Percentiles rank a stretch among this genome's conserved stretches.
Evolutionary conservation across 1,140 invertebrate species (phyloP).

Genomic region (Eriosoma lanigerum): DNA sequence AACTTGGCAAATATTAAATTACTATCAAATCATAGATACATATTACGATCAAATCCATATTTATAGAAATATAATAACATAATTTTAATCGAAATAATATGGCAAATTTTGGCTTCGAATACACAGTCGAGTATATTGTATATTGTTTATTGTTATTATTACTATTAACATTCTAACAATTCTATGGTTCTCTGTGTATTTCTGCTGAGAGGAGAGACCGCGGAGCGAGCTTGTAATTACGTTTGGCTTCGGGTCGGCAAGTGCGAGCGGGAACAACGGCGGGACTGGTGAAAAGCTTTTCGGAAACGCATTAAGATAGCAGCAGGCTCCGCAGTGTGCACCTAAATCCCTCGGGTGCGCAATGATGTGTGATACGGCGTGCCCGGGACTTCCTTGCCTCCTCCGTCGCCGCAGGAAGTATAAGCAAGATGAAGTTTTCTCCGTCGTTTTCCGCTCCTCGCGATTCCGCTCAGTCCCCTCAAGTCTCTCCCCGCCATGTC

Average conservation of each 20-base stretch:
- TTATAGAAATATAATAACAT: no score
- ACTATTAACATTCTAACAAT: neutral
- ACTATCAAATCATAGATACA: no score
- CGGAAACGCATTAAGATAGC: constrained; percentile 51
- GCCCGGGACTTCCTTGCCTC: neutral
- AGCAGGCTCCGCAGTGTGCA: neutral
- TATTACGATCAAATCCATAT: no score
- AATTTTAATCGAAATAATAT: no score
- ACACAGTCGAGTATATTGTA: no score
- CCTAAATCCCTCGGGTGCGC: constrained; percentile 47
- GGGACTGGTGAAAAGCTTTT: constrained; percentile 41
- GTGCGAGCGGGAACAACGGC: neutral
- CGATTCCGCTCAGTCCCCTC: neutral
- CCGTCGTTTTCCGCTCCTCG: neutral
- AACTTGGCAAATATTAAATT: no score
- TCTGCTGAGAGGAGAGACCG: no score
- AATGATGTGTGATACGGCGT: constrained; percentile 47
- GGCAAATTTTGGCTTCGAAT: no score
- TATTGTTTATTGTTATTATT: neutral
- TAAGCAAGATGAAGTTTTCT: constrained; percentile 13
- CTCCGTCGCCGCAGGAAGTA: neutral
- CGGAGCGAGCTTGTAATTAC: constrained; percentile 24
- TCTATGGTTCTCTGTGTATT: no score
- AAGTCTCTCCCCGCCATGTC: neutral
- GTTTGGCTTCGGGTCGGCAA: neutral